Conservation (phyloP, 2,888 invertebrate species). For the Drosophila borealis region DNA sequence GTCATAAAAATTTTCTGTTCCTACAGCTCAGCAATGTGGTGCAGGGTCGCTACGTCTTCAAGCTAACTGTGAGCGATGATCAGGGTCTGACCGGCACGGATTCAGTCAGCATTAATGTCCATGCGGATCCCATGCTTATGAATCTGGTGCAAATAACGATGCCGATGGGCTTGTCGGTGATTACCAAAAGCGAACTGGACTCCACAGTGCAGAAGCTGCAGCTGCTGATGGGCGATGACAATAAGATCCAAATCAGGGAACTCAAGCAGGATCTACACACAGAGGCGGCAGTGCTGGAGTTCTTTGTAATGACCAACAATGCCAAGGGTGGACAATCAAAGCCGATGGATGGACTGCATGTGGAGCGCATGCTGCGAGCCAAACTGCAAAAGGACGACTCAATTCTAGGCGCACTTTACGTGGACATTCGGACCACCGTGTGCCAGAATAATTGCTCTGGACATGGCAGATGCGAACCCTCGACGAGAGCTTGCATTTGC, state of each 20-base stretch:
- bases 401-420: constrained; percentile 89
- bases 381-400: constrained; percentile 90
- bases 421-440: constrained; percentile 92
- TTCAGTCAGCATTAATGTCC: constrained; percentile 93
- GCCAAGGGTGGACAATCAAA: constrained; percentile 76
- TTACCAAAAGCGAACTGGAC: constrained; percentile 88
- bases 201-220: constrained; percentile 90
- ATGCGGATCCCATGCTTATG: constrained; percentile 90
- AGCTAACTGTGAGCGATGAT: constrained; percentile 94
- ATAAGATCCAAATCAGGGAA: constrained; percentile 87
- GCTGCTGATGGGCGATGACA: constrained; percentile 90
- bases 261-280: constrained; percentile 87
- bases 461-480: constrained; percentile 95
- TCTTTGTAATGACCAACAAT: constrained; percentile 87
- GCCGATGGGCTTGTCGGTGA: constrained; percentile 89
- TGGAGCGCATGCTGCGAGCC: constrained; percentile 88
- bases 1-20: neutral
- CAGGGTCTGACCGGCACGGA: constrained; percentile 94
- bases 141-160: constrained; percentile 93
- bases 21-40: constrained; percentile 91
- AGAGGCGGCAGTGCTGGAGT: constrained; percentile 88
- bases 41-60: constrained; percentile 94
- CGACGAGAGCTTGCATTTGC: constrained; percentile 93
- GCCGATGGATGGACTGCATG: constrained; percentile 87
- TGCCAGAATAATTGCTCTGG: constrained; percentile 97